These are phyloP conservation scores for Drepana arcuata DNA, from an alignment of 1,140 invertebrate species.

Conservation along the genomic window DNA sequence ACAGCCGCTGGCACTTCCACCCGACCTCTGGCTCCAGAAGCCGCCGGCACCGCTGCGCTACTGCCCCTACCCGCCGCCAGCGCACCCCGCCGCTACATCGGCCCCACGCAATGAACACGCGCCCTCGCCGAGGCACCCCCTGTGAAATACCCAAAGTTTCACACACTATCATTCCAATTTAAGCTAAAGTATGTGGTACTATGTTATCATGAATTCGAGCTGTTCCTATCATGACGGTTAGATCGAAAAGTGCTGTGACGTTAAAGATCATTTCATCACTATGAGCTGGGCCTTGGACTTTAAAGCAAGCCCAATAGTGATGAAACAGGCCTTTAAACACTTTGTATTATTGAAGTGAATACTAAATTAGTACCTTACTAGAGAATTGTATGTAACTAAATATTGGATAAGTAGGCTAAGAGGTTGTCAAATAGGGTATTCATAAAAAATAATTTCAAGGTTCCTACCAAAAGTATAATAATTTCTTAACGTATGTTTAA, in stretches of 20 bases:
- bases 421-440: constrained; percentile 12
- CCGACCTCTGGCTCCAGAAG: constrained; percentile 63
- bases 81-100: constrained; percentile 35
- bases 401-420: constrained; percentile 21
- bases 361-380: constrained; percentile 34
- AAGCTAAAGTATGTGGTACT: no score
- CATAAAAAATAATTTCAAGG: constrained; percentile 46
- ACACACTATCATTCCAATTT: no score
- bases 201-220: no score
- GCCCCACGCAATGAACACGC: constrained; percentile 34
- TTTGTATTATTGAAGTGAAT: constrained; percentile 19
- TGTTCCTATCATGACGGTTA: no score
- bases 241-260: no score
- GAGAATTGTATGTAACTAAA: constrained; percentile 25
- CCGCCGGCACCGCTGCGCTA: constrained; percentile 53
- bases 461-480: constrained; percentile 55
- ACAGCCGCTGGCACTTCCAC: constrained; percentile 45
- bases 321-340: constrained; percentile 3
- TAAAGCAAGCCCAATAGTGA: no score
- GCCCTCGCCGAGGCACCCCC: constrained; percentile 44
- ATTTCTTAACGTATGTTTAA: constrained; percentile 26
- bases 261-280: no score
- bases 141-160: no score
- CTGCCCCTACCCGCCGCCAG: constrained; percentile 60
- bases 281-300: no score